Conservation (phyloP, 2,888 invertebrate species). For the Strigamia crassipes region DNA sequence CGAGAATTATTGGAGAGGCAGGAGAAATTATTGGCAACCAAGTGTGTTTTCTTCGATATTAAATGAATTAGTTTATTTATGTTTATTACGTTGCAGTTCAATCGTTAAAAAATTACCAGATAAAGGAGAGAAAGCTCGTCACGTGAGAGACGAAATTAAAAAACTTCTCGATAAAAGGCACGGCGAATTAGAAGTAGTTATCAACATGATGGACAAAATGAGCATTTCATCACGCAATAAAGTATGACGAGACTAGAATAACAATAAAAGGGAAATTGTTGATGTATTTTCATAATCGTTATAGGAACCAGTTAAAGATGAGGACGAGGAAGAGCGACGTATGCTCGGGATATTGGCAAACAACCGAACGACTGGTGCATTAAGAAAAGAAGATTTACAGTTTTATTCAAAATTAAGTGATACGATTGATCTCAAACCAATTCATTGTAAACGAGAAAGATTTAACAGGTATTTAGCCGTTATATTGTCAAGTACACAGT, state of each 20-base stretch:
- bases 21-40: not conserved
- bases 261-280: not conserved
- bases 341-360: not conserved
- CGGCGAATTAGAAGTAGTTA: not conserved
- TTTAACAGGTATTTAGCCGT: not conserved
- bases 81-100: not conserved
- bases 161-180: not conserved
- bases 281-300: not conserved
- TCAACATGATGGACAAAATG: not conserved
- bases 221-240: not conserved
- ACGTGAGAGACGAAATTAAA: not conserved
- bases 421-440: not conserved
- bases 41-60: not conserved
- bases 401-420: not conserved
- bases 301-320: not conserved
- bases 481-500: not conserved
- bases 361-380: not conserved
- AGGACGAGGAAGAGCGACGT: not conserved
- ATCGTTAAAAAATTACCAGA: not conserved
- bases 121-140: not conserved
- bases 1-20: not conserved
- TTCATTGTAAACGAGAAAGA: not conserved
- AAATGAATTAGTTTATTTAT: not conserved
- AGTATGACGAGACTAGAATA: not conserved
- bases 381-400: not conserved